Evolutionary conservation across 2,113 vertebrate species (phyloP).

Genomic region (Daphoenositta chrysoptera): DNA sequence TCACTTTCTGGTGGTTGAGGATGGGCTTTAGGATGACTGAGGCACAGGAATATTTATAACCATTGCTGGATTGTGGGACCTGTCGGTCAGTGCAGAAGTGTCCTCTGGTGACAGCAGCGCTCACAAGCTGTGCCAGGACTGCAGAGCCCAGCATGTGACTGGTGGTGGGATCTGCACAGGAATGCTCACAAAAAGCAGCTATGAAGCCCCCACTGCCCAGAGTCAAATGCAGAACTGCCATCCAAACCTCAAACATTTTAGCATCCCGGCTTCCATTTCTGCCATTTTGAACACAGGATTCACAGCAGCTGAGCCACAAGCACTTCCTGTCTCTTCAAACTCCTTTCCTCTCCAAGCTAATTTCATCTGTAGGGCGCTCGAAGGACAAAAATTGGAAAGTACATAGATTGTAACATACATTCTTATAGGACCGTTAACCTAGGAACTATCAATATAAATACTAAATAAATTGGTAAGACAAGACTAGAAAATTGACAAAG

Average conservation of each 20-base stretch:
- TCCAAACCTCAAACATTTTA: neutral
- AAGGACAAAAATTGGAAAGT: neutral
- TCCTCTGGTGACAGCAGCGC: neutral
- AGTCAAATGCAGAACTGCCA: neutral
- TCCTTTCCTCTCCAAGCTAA: neutral
- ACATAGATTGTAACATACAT: fast-evolving
- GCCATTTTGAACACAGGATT: neutral
- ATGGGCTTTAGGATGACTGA: neutral
- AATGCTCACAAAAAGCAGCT: neutral
- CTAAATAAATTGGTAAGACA: neutral
- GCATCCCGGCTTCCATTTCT: neutral
- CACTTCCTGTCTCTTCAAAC: neutral
- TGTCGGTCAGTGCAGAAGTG: neutral
- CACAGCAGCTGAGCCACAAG: neutral
- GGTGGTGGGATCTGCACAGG: neutral
- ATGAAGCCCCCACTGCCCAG: neutral
- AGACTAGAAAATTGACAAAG: neutral
- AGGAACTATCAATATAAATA: neutral
- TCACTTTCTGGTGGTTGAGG: constrained; percentile 29
- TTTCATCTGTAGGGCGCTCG: fast-evolving
- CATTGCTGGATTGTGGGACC: neutral
- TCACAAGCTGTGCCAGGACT: neutral
- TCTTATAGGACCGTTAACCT: neutral
- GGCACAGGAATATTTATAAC: constrained; percentile 51
- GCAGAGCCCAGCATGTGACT: constrained; percentile 4